Evolutionary conservation across 2,113 vertebrate genomes (phyloP).

Genomic region (Mormyrus iriodes): DNA sequence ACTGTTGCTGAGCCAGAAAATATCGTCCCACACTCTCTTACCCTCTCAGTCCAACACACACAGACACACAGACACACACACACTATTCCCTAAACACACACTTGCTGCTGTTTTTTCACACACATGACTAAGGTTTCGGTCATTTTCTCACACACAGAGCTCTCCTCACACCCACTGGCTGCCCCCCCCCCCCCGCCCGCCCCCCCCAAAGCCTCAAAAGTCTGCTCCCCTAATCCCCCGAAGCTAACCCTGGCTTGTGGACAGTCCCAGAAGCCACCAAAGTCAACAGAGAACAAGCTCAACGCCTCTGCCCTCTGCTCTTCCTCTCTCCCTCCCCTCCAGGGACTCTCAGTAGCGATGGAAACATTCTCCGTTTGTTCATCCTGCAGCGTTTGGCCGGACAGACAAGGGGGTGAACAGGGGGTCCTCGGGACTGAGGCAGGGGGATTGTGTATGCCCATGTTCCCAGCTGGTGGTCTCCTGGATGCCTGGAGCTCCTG

Average conservation of each 20-base stretch:
- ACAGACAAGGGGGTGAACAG: neutral
- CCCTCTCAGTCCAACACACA: neutral
- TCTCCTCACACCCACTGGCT: neutral
- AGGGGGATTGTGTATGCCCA: neutral
- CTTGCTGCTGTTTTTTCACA: neutral
- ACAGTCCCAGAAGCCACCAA: neutral
- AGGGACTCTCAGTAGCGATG: neutral
- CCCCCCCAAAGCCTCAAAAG: neutral
- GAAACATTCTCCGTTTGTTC: slow-evolving; percentile 14
- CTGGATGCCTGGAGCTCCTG: neutral
- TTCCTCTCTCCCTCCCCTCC: slow-evolving; percentile 30
- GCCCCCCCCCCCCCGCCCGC: too few relatives aligned
- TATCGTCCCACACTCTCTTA: neutral
- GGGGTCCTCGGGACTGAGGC: neutral
- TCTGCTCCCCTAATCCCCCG: neutral
- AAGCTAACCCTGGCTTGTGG: neutral
- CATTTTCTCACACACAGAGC: slow-evolving; percentile 13
- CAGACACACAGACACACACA: neutral
- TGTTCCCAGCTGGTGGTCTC: neutral
- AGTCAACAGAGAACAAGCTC: slow-evolving; percentile 2
- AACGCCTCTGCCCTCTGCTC: neutral
- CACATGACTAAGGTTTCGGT: neutral
- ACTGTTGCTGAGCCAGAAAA: slow-evolving; percentile 19
- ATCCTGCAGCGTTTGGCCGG: neutral
- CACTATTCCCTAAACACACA: neutral